Percentiles rank a stretch among this genome's conserved stretches.
Evolutionary conservation across 2,113 vertebrate species (phyloP).

Genomic region (Xiphophorus couchianus): DNA sequence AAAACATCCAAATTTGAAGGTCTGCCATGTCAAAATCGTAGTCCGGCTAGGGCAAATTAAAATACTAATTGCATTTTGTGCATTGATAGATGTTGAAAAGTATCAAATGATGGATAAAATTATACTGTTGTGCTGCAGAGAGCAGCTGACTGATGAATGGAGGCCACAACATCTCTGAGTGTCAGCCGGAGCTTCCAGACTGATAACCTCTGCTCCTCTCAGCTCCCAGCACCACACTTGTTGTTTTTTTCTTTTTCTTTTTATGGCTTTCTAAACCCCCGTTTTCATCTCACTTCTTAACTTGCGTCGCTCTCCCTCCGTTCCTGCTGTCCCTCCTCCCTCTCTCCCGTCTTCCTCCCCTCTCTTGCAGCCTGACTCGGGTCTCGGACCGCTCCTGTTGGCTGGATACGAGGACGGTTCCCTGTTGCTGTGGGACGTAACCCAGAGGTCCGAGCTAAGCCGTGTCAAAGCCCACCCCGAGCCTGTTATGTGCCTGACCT

Average conservation of each 20-base stretch:
- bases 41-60: no score
- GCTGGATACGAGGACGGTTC: conserved; percentile 95
- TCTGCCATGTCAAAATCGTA: no score
- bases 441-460: conserved; percentile 81
- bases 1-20: no score
- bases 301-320: conserved; percentile 16
- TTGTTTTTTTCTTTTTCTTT: conserved; percentile 3
- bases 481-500: conserved; percentile 93
- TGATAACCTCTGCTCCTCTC: conserved; percentile 79
- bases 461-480: conserved; percentile 84
- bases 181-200: conserved; percentile 67
- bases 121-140: conserved; percentile 73
- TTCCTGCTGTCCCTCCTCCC: conserved; percentile 13
- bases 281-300: conserved; percentile 32
- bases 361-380: conserved; percentile 76
- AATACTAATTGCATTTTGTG: no score
- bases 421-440: conserved; percentile 89
- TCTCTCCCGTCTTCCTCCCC: conserved; percentile 31
- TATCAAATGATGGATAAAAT: conserved; percentile 74
- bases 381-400: conserved; percentile 83
- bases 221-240: conserved; percentile 36
- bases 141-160: conserved; percentile 72
- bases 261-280: conserved; percentile 24
- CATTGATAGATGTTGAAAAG: conserved; percentile 7
- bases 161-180: conserved; percentile 57